These are phyloP conservation scores for Cherax destructor DNA, from an alignment of 1,140 invertebrate genomes.

Conservation along the genomic window DNA sequence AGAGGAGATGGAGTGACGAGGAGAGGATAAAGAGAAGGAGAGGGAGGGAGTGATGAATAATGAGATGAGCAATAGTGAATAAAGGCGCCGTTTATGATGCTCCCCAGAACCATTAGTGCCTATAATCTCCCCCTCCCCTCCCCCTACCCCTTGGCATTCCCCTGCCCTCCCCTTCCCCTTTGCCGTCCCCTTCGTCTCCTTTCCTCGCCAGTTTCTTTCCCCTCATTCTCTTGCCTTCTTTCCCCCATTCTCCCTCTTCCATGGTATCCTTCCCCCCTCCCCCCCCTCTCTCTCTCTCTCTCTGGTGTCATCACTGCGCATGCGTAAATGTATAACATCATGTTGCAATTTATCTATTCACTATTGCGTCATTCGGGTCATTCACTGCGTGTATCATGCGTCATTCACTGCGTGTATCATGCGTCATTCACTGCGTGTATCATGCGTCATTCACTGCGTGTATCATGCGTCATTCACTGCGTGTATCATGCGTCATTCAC, in stretches of 20 bases:
- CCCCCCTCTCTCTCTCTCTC: not conserved
- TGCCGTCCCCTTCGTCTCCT: not conserved
- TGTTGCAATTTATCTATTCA: not conserved
- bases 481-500: too few species aligned
- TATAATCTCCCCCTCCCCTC: constrained; percentile 17
- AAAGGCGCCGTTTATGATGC: constrained; percentile 31
- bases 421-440: too few species aligned
- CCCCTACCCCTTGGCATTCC: not conserved
- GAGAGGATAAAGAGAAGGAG: not conserved
- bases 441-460: too few species aligned
- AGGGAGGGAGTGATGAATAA: constrained; percentile 10
- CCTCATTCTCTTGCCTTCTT: not conserved
- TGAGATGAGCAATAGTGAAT: constrained; percentile 32
- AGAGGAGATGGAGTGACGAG: not conserved
- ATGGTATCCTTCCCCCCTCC: not conserved
- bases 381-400: too few species aligned
- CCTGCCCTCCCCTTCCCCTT: not conserved
- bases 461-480: too few species aligned
- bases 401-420: too few species aligned
- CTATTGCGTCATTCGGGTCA: not conserved
- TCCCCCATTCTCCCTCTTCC: not conserved
- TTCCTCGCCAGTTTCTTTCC: not conserved
- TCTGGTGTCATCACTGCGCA: not conserved
- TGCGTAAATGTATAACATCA: not conserved
- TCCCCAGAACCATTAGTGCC: constrained; percentile 44